Evolutionary conservation across 2,888 invertebrate genomes (phyloP).

Genomic region (Epinotia bilunana): DNA sequence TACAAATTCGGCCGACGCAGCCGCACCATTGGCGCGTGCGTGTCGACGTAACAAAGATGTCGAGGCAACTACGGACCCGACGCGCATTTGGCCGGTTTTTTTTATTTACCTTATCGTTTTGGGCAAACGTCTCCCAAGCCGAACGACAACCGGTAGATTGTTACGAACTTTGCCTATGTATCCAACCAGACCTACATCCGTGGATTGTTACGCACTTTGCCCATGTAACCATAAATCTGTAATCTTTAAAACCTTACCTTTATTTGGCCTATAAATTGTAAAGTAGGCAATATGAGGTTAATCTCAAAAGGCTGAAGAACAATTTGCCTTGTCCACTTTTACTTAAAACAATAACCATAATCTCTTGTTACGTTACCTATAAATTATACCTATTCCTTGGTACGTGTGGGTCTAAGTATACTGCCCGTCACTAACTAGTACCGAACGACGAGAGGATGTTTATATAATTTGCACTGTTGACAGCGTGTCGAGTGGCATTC

Average conservation of each 20-base stretch:
- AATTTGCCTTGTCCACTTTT: background rate
- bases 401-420: background rate
- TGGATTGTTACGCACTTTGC: too few species aligned
- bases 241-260: background rate
- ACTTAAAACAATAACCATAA: background rate
- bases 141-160: too few species aligned
- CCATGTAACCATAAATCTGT: too few species aligned
- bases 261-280: background rate
- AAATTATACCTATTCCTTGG: background rate
- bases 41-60: too few species aligned
- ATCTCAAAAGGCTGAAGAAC: background rate
- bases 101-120: too few species aligned
- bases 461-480: conserved; percentile 63
- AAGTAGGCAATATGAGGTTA: background rate
- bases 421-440: conserved; percentile 27
- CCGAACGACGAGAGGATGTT: conserved; percentile 66
- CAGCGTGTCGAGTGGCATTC: conserved; percentile 77
- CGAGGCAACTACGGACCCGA: too few species aligned
- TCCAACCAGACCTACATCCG: too few species aligned
- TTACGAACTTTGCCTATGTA: too few species aligned
- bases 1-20: too few species aligned
- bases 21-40: too few species aligned
- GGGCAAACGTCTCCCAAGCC: too few species aligned
- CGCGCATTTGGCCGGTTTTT: too few species aligned
- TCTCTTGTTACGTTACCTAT: background rate